Base-by-base conservation (phyloP, 2,797 vertebrate species). In the Acropternis orthonyx region DNA sequence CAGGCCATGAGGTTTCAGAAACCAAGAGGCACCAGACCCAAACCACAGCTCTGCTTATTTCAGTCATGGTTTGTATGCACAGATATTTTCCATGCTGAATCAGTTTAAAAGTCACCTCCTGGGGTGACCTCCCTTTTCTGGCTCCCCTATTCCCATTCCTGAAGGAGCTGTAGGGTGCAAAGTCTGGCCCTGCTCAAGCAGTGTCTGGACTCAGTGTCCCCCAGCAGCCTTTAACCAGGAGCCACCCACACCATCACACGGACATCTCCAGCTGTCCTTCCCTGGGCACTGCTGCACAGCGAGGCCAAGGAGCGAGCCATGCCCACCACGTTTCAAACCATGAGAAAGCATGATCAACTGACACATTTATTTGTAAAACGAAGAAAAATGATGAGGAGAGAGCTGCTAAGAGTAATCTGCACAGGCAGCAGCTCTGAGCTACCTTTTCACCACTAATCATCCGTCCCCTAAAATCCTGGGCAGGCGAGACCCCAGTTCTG, bases 201-300 rank as follows among this genome's bases (percentile, higher is more conserved):
- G 51, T 59, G 72, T 34, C 58, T 12, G 6, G 36, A 21, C 20
- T 61, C 14, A 0, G 26, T 14, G 34, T 74, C 14, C 23, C 39
- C 30, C 75, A 55, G 27, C 43, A 91, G 46, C 44, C 41, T 61
- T 21, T 62, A 39, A 8, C 6, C 12, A 8, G 21, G n/a, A 39
- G 26, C 14, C 61, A 81, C 41, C 41, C 14, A 28, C 2, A 1
- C 30, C 68, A 82, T 36, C 72, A n/a, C 8, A 3, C 3, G 3
- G n/a, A 6, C 14, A 1, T 8, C 51, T 65, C 44, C 0, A 0
- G 0, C 5, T 7, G 27, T 27, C 39, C 69, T 86, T 54, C n/a
- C 19, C 17, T 11, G 4, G 23, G 54, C 72, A 32, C 59, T 1
- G 1, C 71, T 55, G 65, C 68, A 9, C 0, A 0, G 8, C 14